A percentile compares a stretch with the other conserved stretches of the same genome.
These are phyloP conservation scores for Hypena proboscidalis DNA, from an alignment of 2,888 invertebrate genomes.

Conservation along the genomic window DNA sequence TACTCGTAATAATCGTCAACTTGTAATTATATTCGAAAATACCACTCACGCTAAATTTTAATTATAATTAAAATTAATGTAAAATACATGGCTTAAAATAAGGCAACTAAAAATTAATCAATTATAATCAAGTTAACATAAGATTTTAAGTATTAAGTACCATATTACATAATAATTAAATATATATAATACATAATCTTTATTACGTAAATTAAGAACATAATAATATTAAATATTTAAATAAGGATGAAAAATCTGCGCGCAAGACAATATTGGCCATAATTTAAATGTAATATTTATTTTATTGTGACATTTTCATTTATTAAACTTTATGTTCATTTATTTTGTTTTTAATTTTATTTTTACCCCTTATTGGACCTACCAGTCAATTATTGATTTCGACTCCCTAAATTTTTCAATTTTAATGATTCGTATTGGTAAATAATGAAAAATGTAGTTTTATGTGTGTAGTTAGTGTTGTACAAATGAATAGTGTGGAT, in stretches of 20 bases:
- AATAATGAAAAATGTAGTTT: conserved; percentile 41
- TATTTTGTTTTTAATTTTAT: conserved; percentile 52
- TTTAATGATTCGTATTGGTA: conserved; percentile 60
- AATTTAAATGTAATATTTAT: conserved; percentile 42
- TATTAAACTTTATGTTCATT: conserved; percentile 57
- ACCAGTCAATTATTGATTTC: conserved; percentile 81
- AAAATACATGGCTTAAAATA: conserved; percentile 52
- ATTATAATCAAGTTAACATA: conserved; percentile 10
- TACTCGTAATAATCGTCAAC: no score
- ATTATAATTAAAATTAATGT: conserved; percentile 13
- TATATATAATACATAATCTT: conserved; percentile 29
- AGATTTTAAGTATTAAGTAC: conserved; percentile 24
- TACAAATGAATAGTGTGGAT: conserved; percentile 15
- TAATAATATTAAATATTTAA: conserved; percentile 34
- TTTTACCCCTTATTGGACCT: conserved; percentile 55
- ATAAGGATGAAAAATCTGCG: conserved; percentile 56
- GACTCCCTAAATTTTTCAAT: conserved; percentile 86
- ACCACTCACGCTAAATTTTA: conserved; percentile 23
- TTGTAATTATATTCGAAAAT: no score
- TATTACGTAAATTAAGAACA: conserved; percentile 26
- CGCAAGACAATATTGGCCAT: conserved; percentile 66
- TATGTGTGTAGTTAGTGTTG: conserved; percentile 33
- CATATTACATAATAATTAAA: conserved; percentile 24
- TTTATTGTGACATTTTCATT: conserved; percentile 45
- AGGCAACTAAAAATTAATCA: conserved; percentile 7